phyloP scores from a whole-genome alignment of 2,113 vertebrate species.

The Colinus virginianus region DNA sequence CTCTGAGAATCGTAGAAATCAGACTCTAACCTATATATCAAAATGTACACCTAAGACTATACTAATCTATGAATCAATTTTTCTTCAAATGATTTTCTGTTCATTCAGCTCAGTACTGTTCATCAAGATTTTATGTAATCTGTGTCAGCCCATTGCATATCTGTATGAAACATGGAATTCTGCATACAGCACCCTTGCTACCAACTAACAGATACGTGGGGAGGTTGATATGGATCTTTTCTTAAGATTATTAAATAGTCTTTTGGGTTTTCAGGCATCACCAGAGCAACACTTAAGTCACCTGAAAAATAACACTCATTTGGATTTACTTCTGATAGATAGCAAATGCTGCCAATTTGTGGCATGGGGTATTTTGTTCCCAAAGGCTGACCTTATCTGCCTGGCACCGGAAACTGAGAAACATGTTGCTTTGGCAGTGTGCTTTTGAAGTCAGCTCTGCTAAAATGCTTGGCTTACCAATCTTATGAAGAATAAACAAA shows the following conservation, averaged over 20 bases:
- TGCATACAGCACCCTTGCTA: not conserved
- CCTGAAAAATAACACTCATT: slow-evolving; percentile 40
- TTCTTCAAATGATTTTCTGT: slow-evolving; percentile 48
- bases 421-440: not conserved
- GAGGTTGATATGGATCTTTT: slow-evolving; percentile 2
- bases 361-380: not conserved
- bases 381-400: slow-evolving; percentile 38
- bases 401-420: not conserved
- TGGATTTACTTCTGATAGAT: slow-evolving; percentile 19
- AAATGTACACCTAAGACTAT: not conserved
- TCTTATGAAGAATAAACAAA: slow-evolving; percentile 20
- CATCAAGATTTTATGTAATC: slow-evolving; percentile 36
- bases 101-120: slow-evolving; percentile 25
- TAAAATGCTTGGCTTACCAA: slow-evolving; percentile 43
- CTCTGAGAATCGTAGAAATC: not conserved
- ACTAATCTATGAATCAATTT: slow-evolving; percentile 29
- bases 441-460: not conserved
- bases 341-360: slow-evolving; percentile 30
- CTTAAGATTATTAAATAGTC: not conserved
- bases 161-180: slow-evolving; percentile 15
- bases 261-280: slow-evolving; percentile 50
- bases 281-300: not conserved
- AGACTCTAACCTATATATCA: not conserved
- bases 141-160: slow-evolving; percentile 9
- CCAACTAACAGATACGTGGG: slow-evolving; percentile 49